Percentiles rank a stretch among this genome's conserved stretches.
phyloP scores from a whole-genome alignment of 1,140 invertebrate species.

The Hormaphis cornu region DNA sequence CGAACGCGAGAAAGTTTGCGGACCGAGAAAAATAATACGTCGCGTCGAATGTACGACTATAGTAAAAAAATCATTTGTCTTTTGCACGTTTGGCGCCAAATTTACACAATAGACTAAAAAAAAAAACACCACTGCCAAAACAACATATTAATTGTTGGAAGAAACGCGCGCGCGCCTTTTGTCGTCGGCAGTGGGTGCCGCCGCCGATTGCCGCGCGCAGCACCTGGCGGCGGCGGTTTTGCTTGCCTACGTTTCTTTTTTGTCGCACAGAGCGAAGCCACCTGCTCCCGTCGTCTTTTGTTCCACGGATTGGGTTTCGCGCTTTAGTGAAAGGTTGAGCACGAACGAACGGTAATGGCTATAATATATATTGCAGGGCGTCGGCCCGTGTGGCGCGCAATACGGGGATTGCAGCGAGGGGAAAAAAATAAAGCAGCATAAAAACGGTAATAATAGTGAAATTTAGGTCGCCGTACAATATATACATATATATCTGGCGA shows the following conservation, averaged over 20 bases:
- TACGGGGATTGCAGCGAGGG: too few species aligned
- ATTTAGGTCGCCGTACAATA: not conserved
- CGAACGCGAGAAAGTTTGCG: too few species aligned
- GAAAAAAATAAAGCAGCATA: too few species aligned
- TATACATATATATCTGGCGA: not conserved
- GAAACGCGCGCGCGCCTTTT: not conserved
- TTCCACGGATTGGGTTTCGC: not conserved
- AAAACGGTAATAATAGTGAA: not conserved
- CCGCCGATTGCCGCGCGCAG: too few species aligned
- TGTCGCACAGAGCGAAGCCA: not conserved
- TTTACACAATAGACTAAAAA: not conserved
- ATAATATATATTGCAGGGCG: slow-evolving; percentile 20
- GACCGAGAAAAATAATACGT: too few species aligned
- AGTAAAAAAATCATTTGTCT: too few species aligned
- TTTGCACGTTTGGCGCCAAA: not conserved
- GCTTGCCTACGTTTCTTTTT: not conserved
- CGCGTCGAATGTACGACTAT: too few species aligned
- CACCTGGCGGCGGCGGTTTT: not conserved
- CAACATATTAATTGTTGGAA: not conserved
- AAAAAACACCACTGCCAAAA: not conserved
- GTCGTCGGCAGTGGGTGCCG: not conserved
- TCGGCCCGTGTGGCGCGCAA: not conserved
- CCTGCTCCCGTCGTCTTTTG: slow-evolving; percentile 7
- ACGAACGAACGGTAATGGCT: not conserved
- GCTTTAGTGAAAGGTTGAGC: not conserved